These are phyloP conservation scores for Folsomia candida DNA, from an alignment of 2,888 invertebrate species.

Conservation along the genomic window DNA sequence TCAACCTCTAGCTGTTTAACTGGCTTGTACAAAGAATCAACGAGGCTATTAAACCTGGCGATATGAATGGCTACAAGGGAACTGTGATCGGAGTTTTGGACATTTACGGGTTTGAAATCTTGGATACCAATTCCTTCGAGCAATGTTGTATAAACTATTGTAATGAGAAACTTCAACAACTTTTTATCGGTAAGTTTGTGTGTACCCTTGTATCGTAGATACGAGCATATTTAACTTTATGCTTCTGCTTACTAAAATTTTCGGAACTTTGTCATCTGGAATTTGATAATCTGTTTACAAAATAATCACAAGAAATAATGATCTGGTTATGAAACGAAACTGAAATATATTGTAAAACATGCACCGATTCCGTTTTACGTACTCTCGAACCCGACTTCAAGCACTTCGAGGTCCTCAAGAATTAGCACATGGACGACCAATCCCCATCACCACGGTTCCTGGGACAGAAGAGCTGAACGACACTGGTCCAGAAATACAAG, in stretches of 20 bases:
- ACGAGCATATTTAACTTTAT: too few species aligned
- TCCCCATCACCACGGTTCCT: too few species aligned
- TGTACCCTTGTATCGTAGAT: too few species aligned
- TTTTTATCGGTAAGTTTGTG: constrained; percentile 78
- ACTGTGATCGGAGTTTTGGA: constrained; percentile 92
- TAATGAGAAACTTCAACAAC: constrained; percentile 95
- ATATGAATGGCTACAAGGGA: constrained; percentile 59
- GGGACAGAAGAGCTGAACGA: too few species aligned
- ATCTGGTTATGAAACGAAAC: too few species aligned
- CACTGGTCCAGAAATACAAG: background rate
- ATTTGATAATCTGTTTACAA: background rate
- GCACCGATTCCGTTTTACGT: background rate
- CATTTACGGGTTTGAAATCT: constrained; percentile 98
- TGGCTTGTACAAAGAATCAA: constrained; percentile 74
- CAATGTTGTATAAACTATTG: constrained; percentile 99
- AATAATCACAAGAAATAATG: too few species aligned
- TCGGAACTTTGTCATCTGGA: background rate
- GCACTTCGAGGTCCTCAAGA: too few species aligned
- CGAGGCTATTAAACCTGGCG: constrained; percentile 69
- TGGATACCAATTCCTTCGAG: constrained; percentile 94
- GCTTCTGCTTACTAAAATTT: too few species aligned
- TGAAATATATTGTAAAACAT: background rate
- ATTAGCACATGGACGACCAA: too few species aligned
- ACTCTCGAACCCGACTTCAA: too few species aligned
- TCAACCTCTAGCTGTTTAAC: too few species aligned